Percentiles rank a stretch among this genome's conserved stretches.
These are phyloP conservation scores for Phyllotreta striolata DNA, from an alignment of 2,888 invertebrate species.

Conservation along the genomic window DNA sequence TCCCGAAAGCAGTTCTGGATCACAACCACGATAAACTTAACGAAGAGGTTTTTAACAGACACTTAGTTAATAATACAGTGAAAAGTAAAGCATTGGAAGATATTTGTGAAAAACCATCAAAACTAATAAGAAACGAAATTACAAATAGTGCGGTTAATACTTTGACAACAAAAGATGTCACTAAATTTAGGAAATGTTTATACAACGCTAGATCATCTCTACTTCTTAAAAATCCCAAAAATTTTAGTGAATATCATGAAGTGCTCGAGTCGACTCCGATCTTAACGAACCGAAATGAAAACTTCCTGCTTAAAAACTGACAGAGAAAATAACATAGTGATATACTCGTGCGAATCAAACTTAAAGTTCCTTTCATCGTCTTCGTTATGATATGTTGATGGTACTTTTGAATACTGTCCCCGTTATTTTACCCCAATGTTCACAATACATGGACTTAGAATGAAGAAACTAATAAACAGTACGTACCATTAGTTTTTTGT, in stretches of 20 bases:
- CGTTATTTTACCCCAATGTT: background rate
- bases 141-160: background rate
- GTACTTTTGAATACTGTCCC: conserved; percentile 3
- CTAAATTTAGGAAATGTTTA: background rate
- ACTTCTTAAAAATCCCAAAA: background rate
- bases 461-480: too few species aligned
- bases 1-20: background rate
- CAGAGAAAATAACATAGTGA: background rate
- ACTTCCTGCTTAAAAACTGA: conserved; percentile 1
- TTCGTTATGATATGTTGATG: background rate
- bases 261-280: background rate
- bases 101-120: conserved; percentile 2
- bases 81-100: background rate
- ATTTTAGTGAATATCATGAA: background rate
- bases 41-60: background rate
- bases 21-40: background rate
- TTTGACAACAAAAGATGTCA: background rate
- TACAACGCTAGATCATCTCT: conserved; percentile 1
- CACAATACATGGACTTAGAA: background rate
- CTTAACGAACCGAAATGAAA: background rate
- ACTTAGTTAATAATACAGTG: background rate
- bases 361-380: background rate
- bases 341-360: background rate
- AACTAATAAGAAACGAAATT: background rate
- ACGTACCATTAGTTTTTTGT: background rate